phyloP scores from a whole-genome alignment of 1,140 invertebrate species.

The Trachymyrmex cornetzi region DNA sequence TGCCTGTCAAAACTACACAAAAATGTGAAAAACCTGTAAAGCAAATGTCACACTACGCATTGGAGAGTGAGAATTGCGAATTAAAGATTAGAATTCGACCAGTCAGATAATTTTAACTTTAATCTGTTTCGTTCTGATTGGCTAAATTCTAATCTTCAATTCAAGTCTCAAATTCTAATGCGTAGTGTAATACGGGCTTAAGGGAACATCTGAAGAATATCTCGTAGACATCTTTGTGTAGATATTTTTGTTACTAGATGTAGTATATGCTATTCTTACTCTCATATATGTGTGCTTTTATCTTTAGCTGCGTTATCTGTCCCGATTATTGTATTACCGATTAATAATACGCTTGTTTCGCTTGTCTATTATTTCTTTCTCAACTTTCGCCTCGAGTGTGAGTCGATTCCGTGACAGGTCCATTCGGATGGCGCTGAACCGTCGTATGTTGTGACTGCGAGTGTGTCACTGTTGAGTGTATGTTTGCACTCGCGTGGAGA shows the following conservation, averaged over 20 bases:
- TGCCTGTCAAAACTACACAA: neutral
- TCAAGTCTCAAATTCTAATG: no score
- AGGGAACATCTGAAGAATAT: neutral
- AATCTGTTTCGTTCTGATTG: no score
- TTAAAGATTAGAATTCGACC: no score
- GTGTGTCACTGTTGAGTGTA: constrained; percentile 50
- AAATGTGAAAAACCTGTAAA: constrained; percentile 5
- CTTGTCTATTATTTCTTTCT: constrained; percentile 56
- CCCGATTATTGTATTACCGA: neutral
- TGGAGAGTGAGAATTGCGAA: no score
- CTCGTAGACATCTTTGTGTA: neutral
- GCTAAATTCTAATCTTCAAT: no score
- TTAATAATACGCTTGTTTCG: constrained; percentile 32
- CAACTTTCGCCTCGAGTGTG: constrained; percentile 58
- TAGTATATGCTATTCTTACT: constrained; percentile 10
- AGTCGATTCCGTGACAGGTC: constrained; percentile 47
- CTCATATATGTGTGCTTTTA: constrained; percentile 6
- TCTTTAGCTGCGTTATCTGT: constrained; percentile 14
- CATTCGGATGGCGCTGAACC: constrained; percentile 50
- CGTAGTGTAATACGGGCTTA: no score
- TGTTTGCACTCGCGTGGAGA: constrained; percentile 10
- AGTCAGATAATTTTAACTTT: no score
- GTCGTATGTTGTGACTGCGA: constrained; percentile 46
- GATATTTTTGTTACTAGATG: constrained; percentile 22
- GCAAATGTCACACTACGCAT: no score